These are phyloP conservation scores for Amiota minor DNA, from an alignment of 2,888 invertebrate species.

Conservation along the genomic window DNA sequence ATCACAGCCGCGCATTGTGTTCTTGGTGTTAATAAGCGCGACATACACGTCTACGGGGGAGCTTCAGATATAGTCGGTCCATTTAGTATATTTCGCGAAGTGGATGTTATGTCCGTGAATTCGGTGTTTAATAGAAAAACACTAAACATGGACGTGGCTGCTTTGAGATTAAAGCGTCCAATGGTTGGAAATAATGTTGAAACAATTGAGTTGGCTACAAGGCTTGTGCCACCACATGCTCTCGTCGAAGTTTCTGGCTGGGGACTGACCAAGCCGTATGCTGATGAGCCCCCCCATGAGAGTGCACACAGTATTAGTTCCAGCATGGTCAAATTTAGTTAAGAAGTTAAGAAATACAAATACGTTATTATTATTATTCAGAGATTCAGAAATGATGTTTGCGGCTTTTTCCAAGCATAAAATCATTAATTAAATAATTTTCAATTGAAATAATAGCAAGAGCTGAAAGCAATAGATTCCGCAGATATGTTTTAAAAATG, in stretches of 20 bases:
- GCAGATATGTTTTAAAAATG: no score
- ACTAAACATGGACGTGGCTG: conserved; percentile 59
- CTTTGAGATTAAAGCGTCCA: conserved; percentile 46
- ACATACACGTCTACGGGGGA: conserved; percentile 50
- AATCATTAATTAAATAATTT: no score
- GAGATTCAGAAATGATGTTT: no score
- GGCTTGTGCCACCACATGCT: conserved; percentile 42
- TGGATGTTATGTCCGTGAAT: conserved; percentile 43
- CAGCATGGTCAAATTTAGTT: conserved; percentile 44
- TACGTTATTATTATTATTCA: no score
- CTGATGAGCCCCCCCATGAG: conserved; percentile 42
- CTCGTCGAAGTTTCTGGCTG: conserved; percentile 56
- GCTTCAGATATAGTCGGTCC: conserved; percentile 45
- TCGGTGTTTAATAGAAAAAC: conserved; percentile 49
- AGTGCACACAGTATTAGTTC: conserved; percentile 52
- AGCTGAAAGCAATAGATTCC: no score
- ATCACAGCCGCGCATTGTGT: conserved; percentile 63
- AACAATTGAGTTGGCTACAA: conserved; percentile 53
- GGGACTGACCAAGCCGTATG: conserved; percentile 45
- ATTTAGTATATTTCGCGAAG: conserved; percentile 38
- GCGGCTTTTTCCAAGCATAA: no score
- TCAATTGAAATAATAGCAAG: no score
- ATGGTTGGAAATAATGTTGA: conserved; percentile 53
- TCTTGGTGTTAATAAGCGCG: conserved; percentile 24
- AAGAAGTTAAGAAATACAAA: no score